These are phyloP conservation scores for Cataglyphis cursor DNA, from an alignment of 2,888 invertebrate species.

Conservation along the genomic window DNA sequence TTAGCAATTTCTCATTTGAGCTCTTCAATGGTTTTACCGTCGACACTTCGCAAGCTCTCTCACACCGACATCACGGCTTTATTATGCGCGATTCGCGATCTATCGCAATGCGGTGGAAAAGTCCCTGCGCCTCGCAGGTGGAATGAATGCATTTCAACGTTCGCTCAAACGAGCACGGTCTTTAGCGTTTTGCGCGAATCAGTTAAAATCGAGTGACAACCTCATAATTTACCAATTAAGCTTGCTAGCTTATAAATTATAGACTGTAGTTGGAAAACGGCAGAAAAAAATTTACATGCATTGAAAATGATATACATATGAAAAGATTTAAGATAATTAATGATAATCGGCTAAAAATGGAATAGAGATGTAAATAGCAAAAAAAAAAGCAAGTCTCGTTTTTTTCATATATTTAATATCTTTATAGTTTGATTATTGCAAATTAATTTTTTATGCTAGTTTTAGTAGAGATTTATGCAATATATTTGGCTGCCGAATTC, in stretches of 20 bases:
- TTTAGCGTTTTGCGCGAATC: neutral
- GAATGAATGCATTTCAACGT: constrained; percentile 17
- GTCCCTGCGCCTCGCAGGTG: neutral
- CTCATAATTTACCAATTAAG: constrained; percentile 6
- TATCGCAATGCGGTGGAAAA: constrained; percentile 6
- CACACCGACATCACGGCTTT: constrained; percentile 13
- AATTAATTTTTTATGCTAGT: no score
- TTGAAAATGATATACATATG: neutral
- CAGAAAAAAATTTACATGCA: neutral
- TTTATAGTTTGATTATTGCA: no score
- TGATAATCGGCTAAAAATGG: neutral
- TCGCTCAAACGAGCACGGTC: neutral
- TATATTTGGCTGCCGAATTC: neutral
- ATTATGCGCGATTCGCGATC: neutral
- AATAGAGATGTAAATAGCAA: no score
- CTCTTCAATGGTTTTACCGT: constrained; percentile 46
- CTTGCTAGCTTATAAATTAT: constrained; percentile 9
- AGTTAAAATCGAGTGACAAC: neutral
- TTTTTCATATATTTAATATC: no score
- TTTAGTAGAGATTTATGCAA: constrained; percentile 4
- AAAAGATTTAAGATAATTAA: neutral
- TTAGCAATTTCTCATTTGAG: constrained; percentile 55
- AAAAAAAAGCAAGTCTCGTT: no score
- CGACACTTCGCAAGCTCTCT: constrained; percentile 35
- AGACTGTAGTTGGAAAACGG: neutral